Evolutionary conservation across 2,888 invertebrate genomes (phyloP), one percentile per base, ranked within the genome.

Genomic region (Pseudococcus longispinus): DNA sequence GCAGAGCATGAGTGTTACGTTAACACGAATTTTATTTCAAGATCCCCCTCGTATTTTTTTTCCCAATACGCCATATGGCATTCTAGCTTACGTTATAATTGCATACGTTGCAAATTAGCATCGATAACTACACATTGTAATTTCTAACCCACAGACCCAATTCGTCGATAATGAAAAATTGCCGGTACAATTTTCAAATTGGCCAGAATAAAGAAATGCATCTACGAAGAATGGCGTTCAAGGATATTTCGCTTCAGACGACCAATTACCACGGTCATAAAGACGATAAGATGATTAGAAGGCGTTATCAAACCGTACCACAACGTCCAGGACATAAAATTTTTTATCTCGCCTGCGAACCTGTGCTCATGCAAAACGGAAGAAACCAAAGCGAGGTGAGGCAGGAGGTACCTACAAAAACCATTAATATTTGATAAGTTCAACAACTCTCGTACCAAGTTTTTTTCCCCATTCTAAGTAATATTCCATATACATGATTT

Each of bases 371-470:
- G 18, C 70, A 29, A 70, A 70, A 29, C 70, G 70, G 70, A 70
- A 70, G 32, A 70, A 70, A 70, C 70, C 70, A 29, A 20, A 32
- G 29, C 18, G 70, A 70, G 29, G 29, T 70, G 70, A 29, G 70
- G 29, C 18, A 6, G 20, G 23, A 23, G n/a, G n/a, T n/a, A n/a
- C n/a, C n/a, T 2, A 60, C 11, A 60, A 60, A 70, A 70, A 26
- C 70, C 70, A 70, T 70, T 32, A 70, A 70, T 70, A 70, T 70
- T 70, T 70, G 70, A 70, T 70, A 70, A 70, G 70, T 70, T 70
- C 29, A 70, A 70, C 70, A 29, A 65, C 70, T 6, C 70, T 60
- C 60, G 60, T 13, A 8, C 20, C 20, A 8, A 23, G 9, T 23
- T 60, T 60, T 60, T 51, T 60, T 60, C 11, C 4, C 23, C 23